A percentile compares a stretch with the other conserved stretches of the same genome.
Evolutionary conservation across 64 coral and sea anemone genomes (phyloP).

Genomic region (Hydrozoanthus tunicans): DNA sequence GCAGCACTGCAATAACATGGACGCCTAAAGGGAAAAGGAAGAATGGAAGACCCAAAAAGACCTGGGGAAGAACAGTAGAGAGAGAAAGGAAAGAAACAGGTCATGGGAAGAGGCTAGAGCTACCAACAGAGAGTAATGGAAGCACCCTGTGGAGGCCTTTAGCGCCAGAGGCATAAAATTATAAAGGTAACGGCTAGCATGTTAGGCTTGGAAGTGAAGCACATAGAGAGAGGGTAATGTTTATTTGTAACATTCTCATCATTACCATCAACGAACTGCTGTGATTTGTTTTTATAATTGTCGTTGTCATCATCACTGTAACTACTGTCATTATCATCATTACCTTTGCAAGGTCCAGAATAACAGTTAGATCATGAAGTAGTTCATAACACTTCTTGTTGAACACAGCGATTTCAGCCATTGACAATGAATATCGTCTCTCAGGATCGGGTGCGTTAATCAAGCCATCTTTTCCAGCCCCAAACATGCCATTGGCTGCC

Average conservation of each 20-base stretch:
- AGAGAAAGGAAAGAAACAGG: too few species aligned
- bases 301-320: background rate
- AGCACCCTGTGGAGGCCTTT: too few species aligned
- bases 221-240: too few species aligned
- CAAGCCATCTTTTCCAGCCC: constrained; percentile 81
- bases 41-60: too few species aligned
- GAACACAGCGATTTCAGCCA: constrained; percentile 96
- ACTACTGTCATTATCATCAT: background rate
- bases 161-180: too few species aligned
- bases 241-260: background rate
- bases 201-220: too few species aligned
- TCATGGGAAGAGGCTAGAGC: too few species aligned
- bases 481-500: constrained; percentile 99
- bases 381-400: constrained; percentile 72
- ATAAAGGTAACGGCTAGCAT: too few species aligned
- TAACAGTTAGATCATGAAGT: constrained; percentile 83
- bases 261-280: background rate
- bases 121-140: too few species aligned
- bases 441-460: constrained; percentile 93
- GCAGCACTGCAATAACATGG: too few species aligned
- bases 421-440: constrained; percentile 72
- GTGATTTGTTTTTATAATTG: background rate
- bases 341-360: constrained; percentile 92
- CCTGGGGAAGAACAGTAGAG: too few species aligned
- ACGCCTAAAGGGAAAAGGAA: too few species aligned